A percentile compares a stretch with the other conserved stretches of the same genome.
These are phyloP conservation scores for Platysteira castanea DNA, from an alignment of 2,113 vertebrate species.

Conservation along the genomic window DNA sequence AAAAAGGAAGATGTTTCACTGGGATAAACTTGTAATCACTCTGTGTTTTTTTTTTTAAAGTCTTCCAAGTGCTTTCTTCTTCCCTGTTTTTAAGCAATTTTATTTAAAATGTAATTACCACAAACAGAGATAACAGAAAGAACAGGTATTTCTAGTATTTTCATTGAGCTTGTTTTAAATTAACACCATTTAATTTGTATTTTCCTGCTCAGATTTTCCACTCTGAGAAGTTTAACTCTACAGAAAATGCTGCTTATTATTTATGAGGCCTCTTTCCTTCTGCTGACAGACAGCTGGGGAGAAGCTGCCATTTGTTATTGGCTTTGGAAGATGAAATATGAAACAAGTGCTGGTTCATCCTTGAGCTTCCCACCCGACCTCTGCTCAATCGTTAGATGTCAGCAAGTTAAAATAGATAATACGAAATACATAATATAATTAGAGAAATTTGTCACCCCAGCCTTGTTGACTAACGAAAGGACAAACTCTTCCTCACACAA, in stretches of 20 bases:
- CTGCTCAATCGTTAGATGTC: background rate
- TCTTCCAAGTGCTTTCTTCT: background rate
- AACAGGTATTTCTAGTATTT: background rate
- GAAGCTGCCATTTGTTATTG: background rate
- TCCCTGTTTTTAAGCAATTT: background rate
- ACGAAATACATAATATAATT: background rate
- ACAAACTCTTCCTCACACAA: slow-evolving; percentile 13
- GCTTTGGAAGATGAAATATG: slow-evolving; percentile 47
- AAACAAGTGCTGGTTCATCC: slow-evolving; percentile 37
- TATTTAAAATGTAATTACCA: background rate
- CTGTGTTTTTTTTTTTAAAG: background rate
- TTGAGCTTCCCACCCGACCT: slow-evolving; percentile 32
- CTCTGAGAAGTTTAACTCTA: background rate
- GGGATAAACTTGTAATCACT: background rate
- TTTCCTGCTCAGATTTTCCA: background rate
- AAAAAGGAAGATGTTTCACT: background rate
- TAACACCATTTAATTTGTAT: background rate
- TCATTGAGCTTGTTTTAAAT: background rate
- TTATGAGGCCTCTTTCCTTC: background rate
- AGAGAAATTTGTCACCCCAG: background rate
- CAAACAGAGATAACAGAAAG: background rate
- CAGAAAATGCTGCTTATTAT: background rate
- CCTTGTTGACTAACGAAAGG: slow-evolving; percentile 6
- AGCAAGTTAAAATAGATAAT: slow-evolving; percentile 33
- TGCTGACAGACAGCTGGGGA: background rate